These are phyloP conservation scores for Hirtodrosophila histrioides DNA, from an alignment of 2,888 invertebrate genomes.

Conservation along the genomic window DNA sequence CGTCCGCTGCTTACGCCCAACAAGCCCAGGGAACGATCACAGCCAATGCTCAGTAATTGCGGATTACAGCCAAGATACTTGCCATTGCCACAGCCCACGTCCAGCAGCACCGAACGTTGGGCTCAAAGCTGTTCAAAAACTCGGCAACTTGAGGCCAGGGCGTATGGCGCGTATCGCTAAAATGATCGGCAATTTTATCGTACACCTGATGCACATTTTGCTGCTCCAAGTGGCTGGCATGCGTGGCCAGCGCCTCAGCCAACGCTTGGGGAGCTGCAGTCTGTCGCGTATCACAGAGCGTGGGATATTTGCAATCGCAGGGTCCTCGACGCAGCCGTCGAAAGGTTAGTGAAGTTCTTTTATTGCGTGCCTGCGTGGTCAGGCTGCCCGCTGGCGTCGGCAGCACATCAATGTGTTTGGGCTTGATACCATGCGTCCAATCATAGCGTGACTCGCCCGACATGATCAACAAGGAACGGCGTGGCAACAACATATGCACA, in stretches of 20 bases:
- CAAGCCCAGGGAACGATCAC: constrained; percentile 91
- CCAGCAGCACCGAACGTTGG: constrained; percentile 91
- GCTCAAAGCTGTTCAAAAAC: constrained; percentile 89
- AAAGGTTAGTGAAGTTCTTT: constrained; percentile 94
- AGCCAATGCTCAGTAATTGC: constrained; percentile 87
- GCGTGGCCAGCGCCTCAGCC: constrained; percentile 76
- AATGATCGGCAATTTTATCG: constrained; percentile 96
- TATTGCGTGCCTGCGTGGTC: constrained; percentile 85
- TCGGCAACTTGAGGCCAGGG: constrained; percentile 96
- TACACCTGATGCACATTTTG: constrained; percentile 94
- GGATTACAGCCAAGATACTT: constrained; percentile 90
- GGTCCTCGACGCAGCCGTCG: constrained; percentile 86
- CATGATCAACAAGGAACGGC: constrained; percentile 91
- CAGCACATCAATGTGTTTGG: constrained; percentile 91
- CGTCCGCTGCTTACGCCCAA: constrained; percentile 87
- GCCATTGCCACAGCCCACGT: constrained; percentile 99
- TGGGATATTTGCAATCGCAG: constrained; percentile 88
- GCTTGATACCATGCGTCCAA: constrained; percentile 95
- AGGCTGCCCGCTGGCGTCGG: constrained; percentile 85
- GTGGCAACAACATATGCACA: constrained; percentile 88
- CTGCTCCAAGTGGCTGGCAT: constrained; percentile 89
- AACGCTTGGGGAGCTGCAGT: constrained; percentile 37
- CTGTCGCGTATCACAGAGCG: constrained; percentile 88
- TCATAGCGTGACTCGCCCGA: constrained; percentile 91
- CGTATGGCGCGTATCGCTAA: constrained; percentile 96